Conservation (phyloP, 2,888 invertebrate genomes). For the Alloscopus bannaensis region DNA sequence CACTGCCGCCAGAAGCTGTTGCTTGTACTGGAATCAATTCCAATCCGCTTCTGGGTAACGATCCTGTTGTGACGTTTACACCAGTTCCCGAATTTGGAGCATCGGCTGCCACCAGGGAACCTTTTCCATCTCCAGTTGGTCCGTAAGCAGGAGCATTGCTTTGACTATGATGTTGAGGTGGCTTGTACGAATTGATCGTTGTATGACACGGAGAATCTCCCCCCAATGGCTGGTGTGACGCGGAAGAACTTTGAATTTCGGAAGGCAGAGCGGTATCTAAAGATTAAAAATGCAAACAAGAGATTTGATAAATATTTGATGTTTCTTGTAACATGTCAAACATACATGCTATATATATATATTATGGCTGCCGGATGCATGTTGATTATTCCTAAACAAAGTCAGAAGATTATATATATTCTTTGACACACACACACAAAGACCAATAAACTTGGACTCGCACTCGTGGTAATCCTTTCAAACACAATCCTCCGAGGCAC, state of each 20-base stretch:
- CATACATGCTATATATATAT: too few species aligned
- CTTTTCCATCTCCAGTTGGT: too few species aligned
- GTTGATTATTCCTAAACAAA: too few species aligned
- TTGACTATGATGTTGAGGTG: not conserved
- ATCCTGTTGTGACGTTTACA: not conserved
- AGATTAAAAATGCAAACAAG: conserved; percentile 7
- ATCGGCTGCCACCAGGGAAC: not conserved
- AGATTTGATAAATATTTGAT: not conserved
- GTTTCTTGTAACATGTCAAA: too few species aligned
- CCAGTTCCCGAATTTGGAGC: not conserved
- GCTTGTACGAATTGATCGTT: too few species aligned
- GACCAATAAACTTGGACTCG: too few species aligned
- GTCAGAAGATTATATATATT: too few species aligned
- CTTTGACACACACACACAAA: too few species aligned
- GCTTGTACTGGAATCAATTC: not conserved
- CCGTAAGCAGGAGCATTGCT: not conserved
- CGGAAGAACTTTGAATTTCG: conserved; percentile 18
- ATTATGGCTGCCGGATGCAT: too few species aligned
- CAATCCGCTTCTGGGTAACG: not conserved
- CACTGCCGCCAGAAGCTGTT: not conserved
- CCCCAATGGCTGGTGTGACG: not conserved
- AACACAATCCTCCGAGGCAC: too few species aligned
- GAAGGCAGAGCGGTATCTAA: conserved; percentile 51
- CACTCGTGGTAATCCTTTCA: too few species aligned
- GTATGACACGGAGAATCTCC: conserved; percentile 2